phyloP scores from a whole-genome alignment of 2,888 invertebrate species.

The Pachydiplax longipennis region DNA sequence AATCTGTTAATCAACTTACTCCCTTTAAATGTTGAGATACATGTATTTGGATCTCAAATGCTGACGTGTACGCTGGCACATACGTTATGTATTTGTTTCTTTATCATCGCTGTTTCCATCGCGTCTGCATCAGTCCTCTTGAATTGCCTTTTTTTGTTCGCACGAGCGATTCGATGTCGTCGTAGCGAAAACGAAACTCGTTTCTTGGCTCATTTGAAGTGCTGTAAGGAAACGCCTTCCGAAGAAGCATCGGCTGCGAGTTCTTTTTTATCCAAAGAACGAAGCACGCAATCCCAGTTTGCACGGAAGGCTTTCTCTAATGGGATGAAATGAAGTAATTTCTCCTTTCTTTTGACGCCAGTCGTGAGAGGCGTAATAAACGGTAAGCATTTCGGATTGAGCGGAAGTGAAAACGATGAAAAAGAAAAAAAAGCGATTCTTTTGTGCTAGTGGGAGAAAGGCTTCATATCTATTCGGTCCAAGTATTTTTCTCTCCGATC shows the following conservation, averaged over 20 bases:
- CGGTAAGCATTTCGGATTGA: background rate
- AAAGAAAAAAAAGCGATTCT: background rate
- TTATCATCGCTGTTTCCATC: no score
- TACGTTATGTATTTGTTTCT: no score
- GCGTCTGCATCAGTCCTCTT: no score
- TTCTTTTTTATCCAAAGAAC: background rate
- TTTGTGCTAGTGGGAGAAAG: background rate
- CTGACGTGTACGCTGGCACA: no score
- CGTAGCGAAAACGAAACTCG: no score
- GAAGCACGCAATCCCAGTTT: background rate
- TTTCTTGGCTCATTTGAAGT: no score
- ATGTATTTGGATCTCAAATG: no score
- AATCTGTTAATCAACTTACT: no score
- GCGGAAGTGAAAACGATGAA: background rate
- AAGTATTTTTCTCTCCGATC: background rate
- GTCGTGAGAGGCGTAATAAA: background rate
- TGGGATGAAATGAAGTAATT: background rate
- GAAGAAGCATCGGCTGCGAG: background rate
- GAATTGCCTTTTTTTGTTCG: no score
- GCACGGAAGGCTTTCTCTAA: background rate
- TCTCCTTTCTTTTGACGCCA: background rate
- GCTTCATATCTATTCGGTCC: background rate
- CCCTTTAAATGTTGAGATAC: no score
- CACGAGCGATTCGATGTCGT: no score
- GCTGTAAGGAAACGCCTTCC: no score